phyloP scores from a whole-genome alignment of 2,113 vertebrate genomes.

The Trachemys scripta region DNA sequence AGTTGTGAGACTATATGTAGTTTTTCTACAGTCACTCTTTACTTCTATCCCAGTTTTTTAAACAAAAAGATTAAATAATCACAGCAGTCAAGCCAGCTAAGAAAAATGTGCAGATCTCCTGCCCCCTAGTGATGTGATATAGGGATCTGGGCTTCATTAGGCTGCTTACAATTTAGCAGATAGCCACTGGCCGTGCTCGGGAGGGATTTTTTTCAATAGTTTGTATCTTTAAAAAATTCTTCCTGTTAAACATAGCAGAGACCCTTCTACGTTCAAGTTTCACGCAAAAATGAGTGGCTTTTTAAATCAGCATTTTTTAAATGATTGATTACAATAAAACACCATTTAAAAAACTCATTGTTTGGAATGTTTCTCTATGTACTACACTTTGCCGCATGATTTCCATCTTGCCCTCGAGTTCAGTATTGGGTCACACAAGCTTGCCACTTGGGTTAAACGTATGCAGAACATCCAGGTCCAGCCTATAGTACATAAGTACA shows the following conservation, averaged over 20 bases:
- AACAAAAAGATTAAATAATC: neutral
- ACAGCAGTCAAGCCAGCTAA: neutral
- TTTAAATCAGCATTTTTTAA: neutral
- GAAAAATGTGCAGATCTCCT: neutral
- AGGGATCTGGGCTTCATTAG: neutral
- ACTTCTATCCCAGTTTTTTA: neutral
- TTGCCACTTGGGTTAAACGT: neutral
- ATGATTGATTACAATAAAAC: neutral
- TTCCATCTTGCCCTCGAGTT: neutral
- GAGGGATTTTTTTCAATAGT: neutral
- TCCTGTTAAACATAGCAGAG: neutral
- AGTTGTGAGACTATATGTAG: neutral
- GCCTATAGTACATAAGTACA: neutral
- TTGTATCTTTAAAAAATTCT: neutral
- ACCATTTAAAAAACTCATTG: no score
- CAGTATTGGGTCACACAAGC: accelerated
- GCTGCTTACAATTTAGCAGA: neutral
- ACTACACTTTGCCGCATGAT: accelerated
- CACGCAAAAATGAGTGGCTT: neutral
- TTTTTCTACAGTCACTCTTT: neutral
- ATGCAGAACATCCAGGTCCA: neutral
- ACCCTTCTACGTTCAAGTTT: neutral
- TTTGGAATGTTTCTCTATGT: neutral
- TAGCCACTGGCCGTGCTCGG: neutral
- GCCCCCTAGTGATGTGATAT: neutral